phyloP scores from a whole-genome alignment of 1,140 invertebrate genomes.

The Manduca sexta region DNA sequence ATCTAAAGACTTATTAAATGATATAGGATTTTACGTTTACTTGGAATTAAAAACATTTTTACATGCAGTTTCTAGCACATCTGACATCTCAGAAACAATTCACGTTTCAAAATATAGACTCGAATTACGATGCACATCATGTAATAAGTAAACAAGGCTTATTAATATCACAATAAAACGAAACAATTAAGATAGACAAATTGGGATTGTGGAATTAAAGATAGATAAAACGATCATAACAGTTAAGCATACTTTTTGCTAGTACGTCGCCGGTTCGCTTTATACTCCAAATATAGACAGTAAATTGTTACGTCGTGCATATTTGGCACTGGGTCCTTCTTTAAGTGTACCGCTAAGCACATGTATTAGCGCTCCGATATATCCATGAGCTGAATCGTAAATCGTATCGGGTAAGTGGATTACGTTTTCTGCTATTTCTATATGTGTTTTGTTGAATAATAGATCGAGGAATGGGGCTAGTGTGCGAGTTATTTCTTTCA shows the following conservation, averaged over 20 bases:
- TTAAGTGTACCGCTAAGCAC: constrained; percentile 57
- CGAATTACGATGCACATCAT: too few relatives aligned
- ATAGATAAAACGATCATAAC: constrained; percentile 30
- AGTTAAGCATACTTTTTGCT: constrained; percentile 28
- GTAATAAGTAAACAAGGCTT: not conserved
- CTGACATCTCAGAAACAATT: too few relatives aligned
- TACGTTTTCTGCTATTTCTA: constrained; percentile 18
- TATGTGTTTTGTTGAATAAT: constrained; percentile 7
- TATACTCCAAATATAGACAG: constrained; percentile 48
- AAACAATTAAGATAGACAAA: constrained; percentile 20
- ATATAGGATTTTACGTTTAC: too few relatives aligned
- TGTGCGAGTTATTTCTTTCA: constrained; percentile 11
- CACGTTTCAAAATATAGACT: too few relatives aligned
- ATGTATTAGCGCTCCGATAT: constrained; percentile 39
- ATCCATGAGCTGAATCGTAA: constrained; percentile 42
- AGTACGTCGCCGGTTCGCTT: constrained; percentile 33
- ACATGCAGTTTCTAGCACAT: too few relatives aligned
- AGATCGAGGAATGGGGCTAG: constrained; percentile 8
- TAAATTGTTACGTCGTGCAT: constrained; percentile 51
- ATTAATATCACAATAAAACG: constrained; percentile 8
- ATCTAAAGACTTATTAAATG: too few relatives aligned
- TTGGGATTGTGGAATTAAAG: constrained; percentile 30
- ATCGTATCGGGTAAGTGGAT: constrained; percentile 20
- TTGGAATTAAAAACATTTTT: too few relatives aligned
- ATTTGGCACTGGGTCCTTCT: constrained; percentile 57